A percentile compares a stretch with the other conserved stretches of the same genome.
Evolutionary conservation across 2,888 invertebrate genomes (phyloP).

Genomic region (Lapara coniferarum): DNA sequence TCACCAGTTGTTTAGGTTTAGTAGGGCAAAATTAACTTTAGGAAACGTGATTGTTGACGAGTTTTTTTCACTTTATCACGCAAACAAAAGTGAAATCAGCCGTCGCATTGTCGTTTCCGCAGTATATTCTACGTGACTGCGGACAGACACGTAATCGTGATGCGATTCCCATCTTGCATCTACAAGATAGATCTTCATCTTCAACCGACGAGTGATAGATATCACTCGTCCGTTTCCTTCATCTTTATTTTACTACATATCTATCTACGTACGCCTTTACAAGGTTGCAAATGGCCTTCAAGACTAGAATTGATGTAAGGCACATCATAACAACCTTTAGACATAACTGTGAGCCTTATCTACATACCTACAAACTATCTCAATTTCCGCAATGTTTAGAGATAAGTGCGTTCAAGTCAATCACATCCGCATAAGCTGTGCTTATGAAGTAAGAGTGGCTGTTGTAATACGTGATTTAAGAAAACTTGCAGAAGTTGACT

Average conservation of each 20-base stretch:
- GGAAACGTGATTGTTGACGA: conserved; percentile 4
- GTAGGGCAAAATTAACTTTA: too few species aligned
- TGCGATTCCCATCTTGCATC: neutral
- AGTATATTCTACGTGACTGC: conserved; percentile 20
- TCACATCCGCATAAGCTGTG: neutral
- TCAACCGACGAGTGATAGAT: too few species aligned
- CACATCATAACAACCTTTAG: too few species aligned
- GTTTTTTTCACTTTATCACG: conserved; percentile 6
- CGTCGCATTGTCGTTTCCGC: conserved; percentile 26
- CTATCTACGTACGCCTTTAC: neutral
- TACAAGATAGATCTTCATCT: too few species aligned
- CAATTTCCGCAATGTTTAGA: conserved; percentile 5
- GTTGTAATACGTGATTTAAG: too few species aligned
- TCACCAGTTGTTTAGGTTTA: too few species aligned
- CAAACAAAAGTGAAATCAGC: conserved; percentile 72
- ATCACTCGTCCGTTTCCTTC: neutral
- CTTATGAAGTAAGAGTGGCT: neutral
- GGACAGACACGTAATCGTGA: conserved; percentile 26
- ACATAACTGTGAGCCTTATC: neutral
- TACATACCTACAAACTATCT: neutral
- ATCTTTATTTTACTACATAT: neutral
- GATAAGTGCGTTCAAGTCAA: neutral
- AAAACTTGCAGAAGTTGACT: too few species aligned
- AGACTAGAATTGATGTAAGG: too few species aligned
- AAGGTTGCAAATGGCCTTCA: neutral